phyloP scores from a whole-genome alignment of 2,888 invertebrate genomes.

The Tenthredo notha region DNA sequence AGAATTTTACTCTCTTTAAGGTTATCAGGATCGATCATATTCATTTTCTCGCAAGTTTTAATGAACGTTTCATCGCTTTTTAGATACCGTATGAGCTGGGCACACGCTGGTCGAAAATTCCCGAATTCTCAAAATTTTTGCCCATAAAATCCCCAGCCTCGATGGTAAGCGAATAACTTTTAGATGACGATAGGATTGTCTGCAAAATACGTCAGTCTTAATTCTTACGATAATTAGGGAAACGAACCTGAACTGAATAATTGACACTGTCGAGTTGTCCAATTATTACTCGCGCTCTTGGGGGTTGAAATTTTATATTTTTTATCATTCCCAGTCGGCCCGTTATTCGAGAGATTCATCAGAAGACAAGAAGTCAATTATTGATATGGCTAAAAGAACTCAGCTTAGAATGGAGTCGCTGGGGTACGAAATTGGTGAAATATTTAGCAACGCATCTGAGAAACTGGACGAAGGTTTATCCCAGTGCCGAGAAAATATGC shows the following conservation, averaged over 20 bases:
- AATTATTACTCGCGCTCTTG: neutral
- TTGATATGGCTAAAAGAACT: conserved; percentile 47
- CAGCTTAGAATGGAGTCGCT: conserved; percentile 58
- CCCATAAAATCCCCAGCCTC: neutral
- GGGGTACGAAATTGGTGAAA: conserved; percentile 54
- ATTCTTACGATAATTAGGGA: neutral
- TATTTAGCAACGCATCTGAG: conserved; percentile 55
- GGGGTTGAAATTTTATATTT: neutral
- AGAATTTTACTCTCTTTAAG: neutral
- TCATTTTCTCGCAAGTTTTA: neutral
- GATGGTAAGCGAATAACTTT: neutral
- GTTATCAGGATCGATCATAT: neutral
- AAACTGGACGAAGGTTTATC: conserved; percentile 57
- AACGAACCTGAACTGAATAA: conserved; percentile 2
- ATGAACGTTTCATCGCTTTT: neutral
- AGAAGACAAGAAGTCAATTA: conserved; percentile 36
- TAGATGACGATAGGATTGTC: neutral
- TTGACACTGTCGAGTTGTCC: neutral
- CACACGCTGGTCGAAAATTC: neutral
- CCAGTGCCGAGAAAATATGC: conserved; percentile 56
- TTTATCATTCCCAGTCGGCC: conserved; percentile 5
- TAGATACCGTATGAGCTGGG: neutral
- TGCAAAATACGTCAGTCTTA: neutral
- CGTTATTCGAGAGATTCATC: neutral
- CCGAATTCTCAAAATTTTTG: neutral